Evolutionary conservation across 2,113 vertebrate genomes (phyloP), one percentile per base, ranked within the genome.

Genomic region (Epinephelus cyanopodus): DNA sequence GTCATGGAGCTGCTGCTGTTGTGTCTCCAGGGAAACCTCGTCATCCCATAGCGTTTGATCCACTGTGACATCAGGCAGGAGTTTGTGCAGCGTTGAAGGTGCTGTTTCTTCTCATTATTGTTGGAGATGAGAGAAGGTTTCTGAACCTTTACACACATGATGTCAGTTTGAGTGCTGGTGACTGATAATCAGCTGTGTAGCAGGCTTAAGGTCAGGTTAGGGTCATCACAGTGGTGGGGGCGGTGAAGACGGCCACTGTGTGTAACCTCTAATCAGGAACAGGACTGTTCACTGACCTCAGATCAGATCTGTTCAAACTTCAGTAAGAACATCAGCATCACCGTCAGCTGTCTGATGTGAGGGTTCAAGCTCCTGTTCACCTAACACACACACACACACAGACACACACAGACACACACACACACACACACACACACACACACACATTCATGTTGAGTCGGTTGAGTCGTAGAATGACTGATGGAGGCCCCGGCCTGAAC

Each of bases 401-500:
- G 47, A 39, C 21, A 71, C 68, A 42, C 48, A 54, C 37, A 58
- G 47, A 53, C 73, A 39, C 42, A 61, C 71, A 74, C 72, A 50
- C 67, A 56, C 47, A 23, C 21, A 27, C 48, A 61, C 77, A 69
- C 72, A 65, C 66, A 65, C 60, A 60, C 68, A 21, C 48, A 53
- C 76, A 29, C 48, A 17, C 42, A 64, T 61, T 62, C 1, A 11
- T 75, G 72, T 86, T 93, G 90, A n/a, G n/a, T n/a, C n/a, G 72
- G 25, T 17, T 23, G 72, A 81, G 84, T 73, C 75, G 79, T 74
- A 68, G 66, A 84, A 76, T 62, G 80, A 61, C 75, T 65, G 80
- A 72, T 60, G 65, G 84, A 87, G 86, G 86, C 83, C 81, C 84
- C 39, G 69, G 65, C 69, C 47, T 61, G 52, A 52, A 11, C 66